Base-by-base conservation (phyloP, 2,888 invertebrate genomes). In the Drosophila subquinaria region DNA sequence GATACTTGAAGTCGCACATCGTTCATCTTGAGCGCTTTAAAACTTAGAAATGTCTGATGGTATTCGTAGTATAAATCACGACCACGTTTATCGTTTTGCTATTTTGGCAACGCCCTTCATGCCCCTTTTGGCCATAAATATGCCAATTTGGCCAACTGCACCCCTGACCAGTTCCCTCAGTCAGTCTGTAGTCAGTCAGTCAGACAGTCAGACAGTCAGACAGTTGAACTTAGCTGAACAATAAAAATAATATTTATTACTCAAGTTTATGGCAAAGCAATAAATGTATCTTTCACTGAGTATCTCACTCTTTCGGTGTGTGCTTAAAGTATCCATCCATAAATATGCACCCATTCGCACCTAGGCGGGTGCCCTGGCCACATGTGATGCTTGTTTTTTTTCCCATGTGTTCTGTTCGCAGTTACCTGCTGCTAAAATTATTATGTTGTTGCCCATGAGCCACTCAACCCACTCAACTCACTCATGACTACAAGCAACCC, bases 161-260 rank as follows among this genome's bases (percentile, higher is more conserved):
- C 48, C 35, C 35, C 17, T 9, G 0, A 17, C 13, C 36, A n/a
- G 20, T 15, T n/a, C 30, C 33, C 36, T 30, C 53, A 15, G 36
- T 5, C 38, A 33, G 60, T 33, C 52, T 53, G 73, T 36, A 60
- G 64, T 48, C 38, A 27, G 6, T 4, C 40, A 27, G 38, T 20
- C 20, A 20, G 20, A 17, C 20, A 20, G 20, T 40, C 38, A 48
- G 55, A 30, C 60, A 63, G 50, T 15, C 69, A 73, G 69, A 33
- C 73, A 56, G 63, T 61, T 70, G 47, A 61, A 61, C 82, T 63
- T 69, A 60, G 76, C 67, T 72, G 79, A 72, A 86, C 90, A 89
- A 89, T 86, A 86, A 90, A 90, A 89, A 82, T 86, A 63, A 86
- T 89, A 86, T 86, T 88, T 86, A 86, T 86, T 88, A 82, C 90